phyloP scores from a whole-genome alignment of 2,113 vertebrate genomes.

The Microcebus ravelobensis region DNA sequence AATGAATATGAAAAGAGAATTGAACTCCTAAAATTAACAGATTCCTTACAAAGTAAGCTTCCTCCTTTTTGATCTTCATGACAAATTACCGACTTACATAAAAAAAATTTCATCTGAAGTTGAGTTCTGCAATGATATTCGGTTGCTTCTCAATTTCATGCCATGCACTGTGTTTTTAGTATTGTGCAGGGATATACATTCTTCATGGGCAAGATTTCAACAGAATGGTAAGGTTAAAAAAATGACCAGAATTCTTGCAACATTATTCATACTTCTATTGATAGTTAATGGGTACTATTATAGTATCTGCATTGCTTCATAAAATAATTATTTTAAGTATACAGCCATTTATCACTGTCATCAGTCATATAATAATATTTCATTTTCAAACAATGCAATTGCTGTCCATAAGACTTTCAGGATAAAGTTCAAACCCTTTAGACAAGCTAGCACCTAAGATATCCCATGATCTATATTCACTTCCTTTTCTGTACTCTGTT shows the following conservation, averaged over 20 bases:
- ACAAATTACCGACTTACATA: constrained; percentile 47
- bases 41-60: constrained; percentile 55
- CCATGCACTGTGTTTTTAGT: background rate
- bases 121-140: background rate
- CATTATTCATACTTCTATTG: background rate
- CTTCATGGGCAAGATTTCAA: background rate
- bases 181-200: background rate
- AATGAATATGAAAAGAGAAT: constrained; percentile 72
- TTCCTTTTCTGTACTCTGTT: background rate
- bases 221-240: background rate
- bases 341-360: background rate
- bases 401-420: background rate
- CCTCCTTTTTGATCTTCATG: constrained; percentile 33
- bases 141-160: background rate
- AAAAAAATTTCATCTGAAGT: constrained; percentile 8
- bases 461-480: background rate
- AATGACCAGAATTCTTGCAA: background rate
- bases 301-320: background rate
- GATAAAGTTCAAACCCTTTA: background rate
- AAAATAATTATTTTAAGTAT: background rate
- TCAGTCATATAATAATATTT: background rate
- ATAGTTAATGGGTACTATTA: background rate
- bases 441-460: background rate
- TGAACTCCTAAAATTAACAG: constrained; percentile 68
- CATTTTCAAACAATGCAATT: background rate